These are phyloP conservation scores for Neoseiulus cucumeris DNA, from an alignment of 1,140 invertebrate genomes.

Conservation along the genomic window DNA sequence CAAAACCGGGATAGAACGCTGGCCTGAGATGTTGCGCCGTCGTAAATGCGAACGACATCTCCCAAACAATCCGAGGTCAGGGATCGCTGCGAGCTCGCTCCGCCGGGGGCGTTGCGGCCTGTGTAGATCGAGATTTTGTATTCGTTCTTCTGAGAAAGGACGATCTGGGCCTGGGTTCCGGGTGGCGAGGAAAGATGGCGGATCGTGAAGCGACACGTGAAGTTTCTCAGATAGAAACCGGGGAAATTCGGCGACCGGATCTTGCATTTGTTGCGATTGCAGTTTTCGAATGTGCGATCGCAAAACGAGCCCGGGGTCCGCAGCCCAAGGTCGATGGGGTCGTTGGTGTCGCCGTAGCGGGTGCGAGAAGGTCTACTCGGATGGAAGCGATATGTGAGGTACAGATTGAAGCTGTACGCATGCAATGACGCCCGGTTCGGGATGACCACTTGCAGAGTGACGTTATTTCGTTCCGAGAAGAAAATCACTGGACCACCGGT, in stretches of 20 bases:
- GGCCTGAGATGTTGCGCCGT: constrained; percentile 66
- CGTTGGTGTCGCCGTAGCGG: constrained; percentile 9
- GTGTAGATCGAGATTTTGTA: constrained; percentile 22
- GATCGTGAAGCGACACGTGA: constrained; percentile 19
- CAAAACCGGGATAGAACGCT: constrained; percentile 72
- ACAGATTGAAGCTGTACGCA: constrained; percentile 18
- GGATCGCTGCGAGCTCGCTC: constrained; percentile 30
- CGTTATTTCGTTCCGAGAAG: constrained; percentile 20
- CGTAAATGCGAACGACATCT: constrained; percentile 65
- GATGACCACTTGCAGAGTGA: constrained; percentile 17
- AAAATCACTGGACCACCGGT: constrained; percentile 17
- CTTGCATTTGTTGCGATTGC: constrained; percentile 17
- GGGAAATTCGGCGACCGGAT: constrained; percentile 20
- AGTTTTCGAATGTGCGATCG: constrained; percentile 18
- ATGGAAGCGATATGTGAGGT: constrained; percentile 19
- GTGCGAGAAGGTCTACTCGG: neutral
- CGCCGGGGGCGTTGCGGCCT: constrained; percentile 15
- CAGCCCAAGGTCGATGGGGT: neutral
- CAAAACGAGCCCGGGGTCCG: constrained; percentile 14
- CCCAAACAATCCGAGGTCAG: constrained; percentile 53
- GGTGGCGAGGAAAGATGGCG: constrained; percentile 17
- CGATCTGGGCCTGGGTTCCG: constrained; percentile 18
- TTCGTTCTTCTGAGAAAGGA: constrained; percentile 19
- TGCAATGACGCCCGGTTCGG: constrained; percentile 16
- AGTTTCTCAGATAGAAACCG: constrained; percentile 20